Evolutionary conservation across 2,888 invertebrate species (phyloP), one percentile per base, ranked within the genome.

Genomic region (Sepiola atlantica): DNA sequence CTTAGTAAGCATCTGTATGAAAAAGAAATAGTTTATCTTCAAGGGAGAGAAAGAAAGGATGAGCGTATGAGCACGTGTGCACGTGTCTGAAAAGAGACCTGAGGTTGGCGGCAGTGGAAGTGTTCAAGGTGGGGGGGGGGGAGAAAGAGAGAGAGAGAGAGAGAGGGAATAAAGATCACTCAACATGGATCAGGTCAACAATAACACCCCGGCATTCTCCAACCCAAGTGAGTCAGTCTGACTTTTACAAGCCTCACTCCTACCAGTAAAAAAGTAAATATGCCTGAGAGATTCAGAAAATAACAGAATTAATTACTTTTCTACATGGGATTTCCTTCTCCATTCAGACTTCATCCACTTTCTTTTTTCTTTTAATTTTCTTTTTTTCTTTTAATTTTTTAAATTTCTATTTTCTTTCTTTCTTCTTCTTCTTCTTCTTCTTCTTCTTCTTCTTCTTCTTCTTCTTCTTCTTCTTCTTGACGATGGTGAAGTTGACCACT

Each of bases 251-350:
- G 77, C 77, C 77, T 32, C n/a, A 16, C n/a, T 32, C 12, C n/a
- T 8, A 12, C 32, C 77, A 32, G 16, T 77, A n/a, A 77, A 77
- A 77, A 77, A 77, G n/a, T 77, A 77, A 77, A 77, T 77, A 77
- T 77, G 77, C n/a, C 77, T 77, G 77, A 77, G 77, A 77, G 77
- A 14, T 77, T 77, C 77, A n/a, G 77, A 77, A 77, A 77, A 77
- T 77, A 77, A 77, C 77, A 77, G 77, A 77, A 77, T 77, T 77
- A 77, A 77, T 77, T 77, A 77, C n/a, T 77, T 77, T 45, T 77
- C n/a, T 77, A 77, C n/a, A 77, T 77, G n/a, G n/a, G 77, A 77
- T 16, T 77, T 32, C 77, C n/a, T 24, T 21, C 14, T 55, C 77
- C 77, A 77, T 77, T 77, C 2, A 28, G 10, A n/a, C 12, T 77